phyloP scores from a whole-genome alignment of 2,113 vertebrate species.

The Brachirus orientalis region DNA sequence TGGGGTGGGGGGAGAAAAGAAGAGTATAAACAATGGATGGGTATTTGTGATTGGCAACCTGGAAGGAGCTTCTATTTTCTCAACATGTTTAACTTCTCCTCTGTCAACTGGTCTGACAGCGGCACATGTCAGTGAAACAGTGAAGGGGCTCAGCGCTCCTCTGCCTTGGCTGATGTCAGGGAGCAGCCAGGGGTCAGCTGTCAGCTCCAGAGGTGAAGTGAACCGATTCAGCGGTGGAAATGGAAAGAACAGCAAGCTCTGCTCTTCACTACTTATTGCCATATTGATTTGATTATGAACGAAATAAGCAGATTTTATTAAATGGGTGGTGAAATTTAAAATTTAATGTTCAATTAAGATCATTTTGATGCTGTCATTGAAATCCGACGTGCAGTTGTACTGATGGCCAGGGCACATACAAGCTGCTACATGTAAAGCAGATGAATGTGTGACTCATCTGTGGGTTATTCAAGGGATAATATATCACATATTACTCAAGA shows the following conservation, averaged over 20 bases:
- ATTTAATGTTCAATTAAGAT: constrained; percentile 8
- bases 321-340: not conserved
- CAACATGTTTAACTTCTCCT: constrained; percentile 69
- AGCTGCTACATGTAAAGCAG: constrained; percentile 51
- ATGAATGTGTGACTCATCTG: constrained; percentile 54
- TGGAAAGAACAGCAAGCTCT: constrained; percentile 10
- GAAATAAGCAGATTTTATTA: constrained; percentile 12
- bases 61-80: constrained; percentile 69
- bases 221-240: constrained; percentile 7
- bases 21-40: constrained; percentile 15
- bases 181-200: constrained; percentile 73
- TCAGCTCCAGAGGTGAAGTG: constrained; percentile 52
- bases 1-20: constrained; percentile 6
- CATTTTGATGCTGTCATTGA: not conserved
- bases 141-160: constrained; percentile 55
- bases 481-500: constrained; percentile 33
- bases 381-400: constrained; percentile 33
- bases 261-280: not conserved
- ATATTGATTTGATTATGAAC: constrained; percentile 35
- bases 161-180: constrained; percentile 64
- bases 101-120: constrained; percentile 75
- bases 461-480: constrained; percentile 53
- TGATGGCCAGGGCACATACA: constrained; percentile 28
- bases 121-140: constrained; percentile 67
- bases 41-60: constrained; percentile 72